Conservation (phyloP, 2,113 vertebrate species). For the Zingel zingel region DNA sequence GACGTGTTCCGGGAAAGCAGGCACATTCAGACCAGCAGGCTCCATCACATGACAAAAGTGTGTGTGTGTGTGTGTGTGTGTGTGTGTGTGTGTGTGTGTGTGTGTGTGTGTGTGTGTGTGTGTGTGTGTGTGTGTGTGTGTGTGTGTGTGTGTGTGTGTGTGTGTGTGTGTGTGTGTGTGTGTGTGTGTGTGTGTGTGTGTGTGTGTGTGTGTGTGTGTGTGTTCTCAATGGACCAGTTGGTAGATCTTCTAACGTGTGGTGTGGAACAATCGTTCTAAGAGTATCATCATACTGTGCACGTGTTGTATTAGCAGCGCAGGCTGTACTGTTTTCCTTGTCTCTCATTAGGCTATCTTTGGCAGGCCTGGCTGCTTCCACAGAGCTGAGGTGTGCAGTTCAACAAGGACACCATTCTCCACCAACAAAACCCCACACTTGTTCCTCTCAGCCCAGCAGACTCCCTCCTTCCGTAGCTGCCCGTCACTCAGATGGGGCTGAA, state of each 20-base stretch:
- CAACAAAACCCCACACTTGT: background rate
- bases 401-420: slow-evolving; percentile 62
- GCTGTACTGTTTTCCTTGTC: slow-evolving; percentile 64
- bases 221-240: slow-evolving; percentile 24
- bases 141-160: slow-evolving; percentile 17
- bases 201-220: slow-evolving; percentile 10
- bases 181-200: slow-evolving; percentile 17
- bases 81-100: slow-evolving; percentile 18
- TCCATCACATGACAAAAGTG: slow-evolving; percentile 37
- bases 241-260: slow-evolving; percentile 28
- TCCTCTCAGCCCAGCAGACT: slow-evolving; percentile 11
- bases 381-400: slow-evolving; percentile 48
- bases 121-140: slow-evolving; percentile 18
- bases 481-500: slow-evolving; percentile 2
- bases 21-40: slow-evolving; percentile 12
- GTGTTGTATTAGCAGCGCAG: slow-evolving; percentile 46
- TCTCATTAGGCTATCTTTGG: slow-evolving; percentile 72
- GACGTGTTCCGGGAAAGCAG: slow-evolving; percentile 7
- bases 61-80: slow-evolving; percentile 22
- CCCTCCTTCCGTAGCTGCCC: background rate
- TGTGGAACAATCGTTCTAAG: slow-evolving; percentile 56
- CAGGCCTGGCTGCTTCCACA: slow-evolving; percentile 49
- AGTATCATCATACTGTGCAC: slow-evolving; percentile 38
- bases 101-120: slow-evolving; percentile 17
- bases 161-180: slow-evolving; percentile 10